These are phyloP conservation scores for Oithona nana DNA, from an alignment of 2,888 invertebrate genomes.

Conservation along the genomic window DNA sequence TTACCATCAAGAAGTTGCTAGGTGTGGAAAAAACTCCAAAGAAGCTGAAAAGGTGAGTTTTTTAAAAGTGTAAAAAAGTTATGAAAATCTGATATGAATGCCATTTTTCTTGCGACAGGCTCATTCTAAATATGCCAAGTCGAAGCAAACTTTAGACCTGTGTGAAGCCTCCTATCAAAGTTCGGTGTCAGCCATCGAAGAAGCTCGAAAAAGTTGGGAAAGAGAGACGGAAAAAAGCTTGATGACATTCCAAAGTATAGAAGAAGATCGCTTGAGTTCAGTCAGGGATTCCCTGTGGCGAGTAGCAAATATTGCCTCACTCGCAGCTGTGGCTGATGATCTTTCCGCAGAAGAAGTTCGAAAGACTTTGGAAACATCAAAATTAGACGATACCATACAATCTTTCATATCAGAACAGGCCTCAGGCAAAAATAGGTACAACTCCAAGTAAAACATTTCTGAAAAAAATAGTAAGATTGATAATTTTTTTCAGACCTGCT, in stretches of 20 bases:
- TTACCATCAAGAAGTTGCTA: constrained; percentile 3
- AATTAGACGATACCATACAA: not conserved
- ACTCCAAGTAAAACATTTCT: not conserved
- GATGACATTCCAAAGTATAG: not conserved
- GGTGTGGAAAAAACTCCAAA: not conserved
- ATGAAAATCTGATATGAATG: not conserved
- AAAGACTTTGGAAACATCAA: not conserved
- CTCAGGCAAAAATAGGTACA: not conserved
- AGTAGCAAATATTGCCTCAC: not conserved
- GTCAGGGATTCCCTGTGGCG: not conserved
- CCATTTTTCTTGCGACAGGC: not conserved
- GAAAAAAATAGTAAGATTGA: not conserved
- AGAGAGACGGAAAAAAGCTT: not conserved
- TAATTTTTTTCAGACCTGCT: not conserved
- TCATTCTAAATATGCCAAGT: not conserved
- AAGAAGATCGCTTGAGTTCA: not conserved
- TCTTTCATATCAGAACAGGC: not conserved
- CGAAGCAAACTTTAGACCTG: not conserved
- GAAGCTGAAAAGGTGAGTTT: constrained; percentile 3
- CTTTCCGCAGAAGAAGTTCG: not conserved
- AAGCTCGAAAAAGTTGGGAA: not conserved
- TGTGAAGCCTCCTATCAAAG: not conserved
- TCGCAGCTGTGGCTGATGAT: not conserved
- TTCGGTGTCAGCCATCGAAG: not conserved
- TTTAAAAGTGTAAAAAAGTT: not conserved